Conservation (phyloP, 2,113 vertebrate species). For the Vicugna pacos region DNA sequence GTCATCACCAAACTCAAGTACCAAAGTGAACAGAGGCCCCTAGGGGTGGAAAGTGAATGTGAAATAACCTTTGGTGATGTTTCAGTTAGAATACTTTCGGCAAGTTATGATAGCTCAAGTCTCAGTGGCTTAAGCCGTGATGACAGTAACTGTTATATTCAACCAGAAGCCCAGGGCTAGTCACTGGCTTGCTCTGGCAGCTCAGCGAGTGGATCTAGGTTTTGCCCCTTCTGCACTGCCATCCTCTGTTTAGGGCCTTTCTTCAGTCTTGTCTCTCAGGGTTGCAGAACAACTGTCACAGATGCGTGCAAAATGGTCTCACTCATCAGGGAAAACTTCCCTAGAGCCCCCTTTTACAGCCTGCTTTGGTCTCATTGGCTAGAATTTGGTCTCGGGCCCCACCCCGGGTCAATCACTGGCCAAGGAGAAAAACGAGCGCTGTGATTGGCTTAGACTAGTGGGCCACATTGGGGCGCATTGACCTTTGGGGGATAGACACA, state of each 20-base stretch:
- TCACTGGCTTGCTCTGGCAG: too few relatives aligned
- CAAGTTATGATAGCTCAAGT: not conserved
- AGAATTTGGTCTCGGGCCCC: not conserved
- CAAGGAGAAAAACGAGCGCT: not conserved
- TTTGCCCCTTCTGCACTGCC: too few relatives aligned
- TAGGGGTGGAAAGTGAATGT: rapidly evolving
- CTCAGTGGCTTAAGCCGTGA: not conserved
- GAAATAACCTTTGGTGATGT: not conserved
- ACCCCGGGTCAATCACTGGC: not conserved
- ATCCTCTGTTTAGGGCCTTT: not conserved
- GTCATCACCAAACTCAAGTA: rapidly evolving
- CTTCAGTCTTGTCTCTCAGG: not conserved
- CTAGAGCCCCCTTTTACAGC: rapidly evolving
- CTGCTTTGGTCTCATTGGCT: not conserved
- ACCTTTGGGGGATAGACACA: too few relatives aligned
- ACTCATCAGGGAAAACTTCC: rapidly evolving
- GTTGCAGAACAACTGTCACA: rapidly evolving
- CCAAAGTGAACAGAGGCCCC: not conserved
- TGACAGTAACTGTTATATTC: not conserved
- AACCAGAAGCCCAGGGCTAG: not conserved
- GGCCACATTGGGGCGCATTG: too few relatives aligned
- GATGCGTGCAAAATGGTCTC: not conserved
- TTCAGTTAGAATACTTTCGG: not conserved
- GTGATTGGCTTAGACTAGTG: not conserved
- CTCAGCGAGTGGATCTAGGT: not conserved